Evolutionary conservation across 2,113 vertebrate species (phyloP), one percentile per base, ranked within the genome.

Genomic region (Silurus glanis): DNA sequence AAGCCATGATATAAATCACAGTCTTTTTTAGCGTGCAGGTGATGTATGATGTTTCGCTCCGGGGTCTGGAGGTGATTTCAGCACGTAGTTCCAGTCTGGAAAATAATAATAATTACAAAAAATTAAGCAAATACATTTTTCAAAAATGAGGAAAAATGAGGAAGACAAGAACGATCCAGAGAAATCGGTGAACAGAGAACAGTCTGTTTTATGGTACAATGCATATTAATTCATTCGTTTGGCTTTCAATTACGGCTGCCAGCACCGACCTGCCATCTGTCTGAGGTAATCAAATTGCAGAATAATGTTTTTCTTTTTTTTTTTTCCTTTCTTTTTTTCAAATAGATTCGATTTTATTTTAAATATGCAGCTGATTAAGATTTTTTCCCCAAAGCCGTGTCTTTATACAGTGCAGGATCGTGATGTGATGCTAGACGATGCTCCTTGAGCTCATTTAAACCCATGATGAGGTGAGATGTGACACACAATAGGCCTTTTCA

Each of bases 221-320:
- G 74, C 47, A 25, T 55, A 25, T 25, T 25, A 76, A 53, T 76
- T 76, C 21, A 55, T 76, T 74, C 45, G 45, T 6, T 74, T 51
- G 71, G 71, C 47, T 74, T 23, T 49, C 23, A 12, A 55, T 25
- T 16, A 5, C 47, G 10, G 17, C 71, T 74, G 17, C 71, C 9
- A 13, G 12, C 71, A 76, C 74, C 74, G 25, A 25, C 21, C 74
- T 76, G 74, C 74, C 74, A 55, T 76, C 74, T 55, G 51, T 55
- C 49, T 13, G 6, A 16, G 10, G 12, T 53, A 25, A 55, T 76
- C 13, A 76, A 25, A 55, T 6, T 7, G 10, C 72, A 53, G n/a
- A 76, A n/a, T 14, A n/a, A 10, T 6, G 21, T 10, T 0, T 51
- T 53, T 55, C 9, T 9, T 37, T 37, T 37, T 37, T 37, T 37